Evolutionary conservation across 2,113 vertebrate species (phyloP), one percentile per base, ranked within the genome.

Genomic region (Eudyptes chrysolophus): DNA sequence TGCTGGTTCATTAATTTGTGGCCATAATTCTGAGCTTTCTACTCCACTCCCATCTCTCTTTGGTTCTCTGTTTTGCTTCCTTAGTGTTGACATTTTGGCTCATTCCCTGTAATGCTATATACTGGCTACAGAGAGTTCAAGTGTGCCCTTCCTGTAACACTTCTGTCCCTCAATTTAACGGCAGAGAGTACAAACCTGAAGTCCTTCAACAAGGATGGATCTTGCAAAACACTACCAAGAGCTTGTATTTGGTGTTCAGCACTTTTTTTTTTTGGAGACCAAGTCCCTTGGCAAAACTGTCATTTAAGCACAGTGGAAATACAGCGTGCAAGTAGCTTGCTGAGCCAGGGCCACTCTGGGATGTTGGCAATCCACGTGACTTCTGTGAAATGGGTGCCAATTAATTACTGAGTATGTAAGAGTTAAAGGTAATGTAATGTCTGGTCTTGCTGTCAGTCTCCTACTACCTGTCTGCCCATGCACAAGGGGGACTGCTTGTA

Each of bases 341-440:
- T 64, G 70, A 89, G 78, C 24, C 36, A 44, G 74, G 52, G n/a
- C 55, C 0, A 0, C 69, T 55, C 19, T 0, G 0, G 27, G 49
- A 49, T 54, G 16, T 6, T 61, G 49, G 57, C 36, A 79, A 48
- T 32, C 52, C 58, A 10, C 0, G 0, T 83, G 44, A 48, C 49
- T 65, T 62, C 58, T 52, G 40, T 66, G 72, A 71, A 90, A 84
- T 0, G 12, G 27, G 16, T 54, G 70, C 71, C 11, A 20, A 71
- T 89, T 87, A 79, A 64, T 57, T 76, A 60, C 78, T 66, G 81
- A 42, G n/a, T 60, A 80, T 36, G 38, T 69, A 54, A 87, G 87
- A 92, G 81, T 88, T 93, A 91, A 94, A 92, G 74, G 36, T 65
- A 94, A 83, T 79, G 87, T 49, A 76, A 70, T 38, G 66, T 84